Percentiles rank a stretch among this genome's conserved stretches.
phyloP scores from a whole-genome alignment of 2,888 invertebrate species.

The Drosophila setosimentum region DNA sequence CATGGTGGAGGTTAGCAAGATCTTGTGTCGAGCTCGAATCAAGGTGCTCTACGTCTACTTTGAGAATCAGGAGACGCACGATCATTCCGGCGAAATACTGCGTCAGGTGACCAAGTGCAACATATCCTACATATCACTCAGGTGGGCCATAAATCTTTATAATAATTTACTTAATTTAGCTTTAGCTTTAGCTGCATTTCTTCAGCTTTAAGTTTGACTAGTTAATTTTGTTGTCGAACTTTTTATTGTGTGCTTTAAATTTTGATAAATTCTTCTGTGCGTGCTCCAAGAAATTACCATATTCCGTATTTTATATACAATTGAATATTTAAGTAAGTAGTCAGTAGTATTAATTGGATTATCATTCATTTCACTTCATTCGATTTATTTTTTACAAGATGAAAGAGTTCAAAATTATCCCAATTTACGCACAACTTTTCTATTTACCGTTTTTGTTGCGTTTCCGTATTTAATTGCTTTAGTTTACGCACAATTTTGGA shows the following conservation, averaged over 20 bases:
- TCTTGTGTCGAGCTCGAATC: conserved; percentile 78
- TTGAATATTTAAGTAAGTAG: too few species aligned
- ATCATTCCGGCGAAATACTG: conserved; percentile 75
- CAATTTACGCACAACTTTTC: too few species aligned
- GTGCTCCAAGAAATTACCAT: too few species aligned
- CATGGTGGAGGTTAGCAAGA: conserved; percentile 64
- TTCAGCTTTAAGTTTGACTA: background rate
- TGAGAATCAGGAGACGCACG: conserved; percentile 71
- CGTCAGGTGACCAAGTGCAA: conserved; percentile 75
- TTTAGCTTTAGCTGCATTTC: background rate
- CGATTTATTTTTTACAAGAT: too few species aligned
- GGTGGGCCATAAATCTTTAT: conserved; percentile 59
- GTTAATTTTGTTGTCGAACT: too few species aligned
- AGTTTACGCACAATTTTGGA: too few species aligned
- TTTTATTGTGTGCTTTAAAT: background rate
- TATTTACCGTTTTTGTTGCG: too few species aligned
- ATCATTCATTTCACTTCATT: too few species aligned
- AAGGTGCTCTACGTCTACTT: conserved; percentile 81
- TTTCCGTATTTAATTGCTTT: too few species aligned
- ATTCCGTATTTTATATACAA: too few species aligned
- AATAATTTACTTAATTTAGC: background rate
- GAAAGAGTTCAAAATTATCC: too few species aligned
- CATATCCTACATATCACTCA: conserved; percentile 77
- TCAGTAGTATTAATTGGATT: too few species aligned
- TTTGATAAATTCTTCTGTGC: background rate